phyloP scores from a whole-genome alignment of 2,113 vertebrate species.

The Dromaius novaehollandiae region DNA sequence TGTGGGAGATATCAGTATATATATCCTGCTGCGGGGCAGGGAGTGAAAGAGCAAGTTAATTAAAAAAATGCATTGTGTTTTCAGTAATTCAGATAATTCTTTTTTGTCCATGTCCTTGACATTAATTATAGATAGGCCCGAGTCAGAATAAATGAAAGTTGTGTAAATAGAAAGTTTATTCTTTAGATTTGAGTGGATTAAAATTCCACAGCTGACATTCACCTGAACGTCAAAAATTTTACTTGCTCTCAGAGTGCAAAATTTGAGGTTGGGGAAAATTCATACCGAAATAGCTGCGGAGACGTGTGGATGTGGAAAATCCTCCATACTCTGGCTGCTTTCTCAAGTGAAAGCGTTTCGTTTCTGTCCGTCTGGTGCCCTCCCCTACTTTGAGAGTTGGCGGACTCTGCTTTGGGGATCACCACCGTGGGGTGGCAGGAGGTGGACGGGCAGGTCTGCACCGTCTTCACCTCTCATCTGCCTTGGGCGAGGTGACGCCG shows the following conservation, averaged over 20 bases:
- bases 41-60: neutral
- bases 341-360: neutral
- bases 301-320: neutral
- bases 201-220: neutral
- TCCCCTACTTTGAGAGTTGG: rapidly evolving
- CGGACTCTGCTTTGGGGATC: too few relatives aligned
- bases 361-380: neutral
- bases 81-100: neutral
- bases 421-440: neutral
- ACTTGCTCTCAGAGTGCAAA: neutral
- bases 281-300: neutral
- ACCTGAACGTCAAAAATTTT: neutral
- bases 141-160: neutral
- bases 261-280: neutral
- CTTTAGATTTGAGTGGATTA: neutral
- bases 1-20: neutral
- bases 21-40: neutral
- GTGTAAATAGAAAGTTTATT: neutral
- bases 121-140: neutral
- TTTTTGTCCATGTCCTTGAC: neutral
- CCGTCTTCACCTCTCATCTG: neutral
- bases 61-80: neutral
- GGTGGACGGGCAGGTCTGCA: neutral
- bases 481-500: neutral
- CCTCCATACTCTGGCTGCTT: neutral